These are phyloP conservation scores for Pseudonaja textilis DNA, from an alignment of 2,113 vertebrate genomes.

Conservation along the genomic window DNA sequence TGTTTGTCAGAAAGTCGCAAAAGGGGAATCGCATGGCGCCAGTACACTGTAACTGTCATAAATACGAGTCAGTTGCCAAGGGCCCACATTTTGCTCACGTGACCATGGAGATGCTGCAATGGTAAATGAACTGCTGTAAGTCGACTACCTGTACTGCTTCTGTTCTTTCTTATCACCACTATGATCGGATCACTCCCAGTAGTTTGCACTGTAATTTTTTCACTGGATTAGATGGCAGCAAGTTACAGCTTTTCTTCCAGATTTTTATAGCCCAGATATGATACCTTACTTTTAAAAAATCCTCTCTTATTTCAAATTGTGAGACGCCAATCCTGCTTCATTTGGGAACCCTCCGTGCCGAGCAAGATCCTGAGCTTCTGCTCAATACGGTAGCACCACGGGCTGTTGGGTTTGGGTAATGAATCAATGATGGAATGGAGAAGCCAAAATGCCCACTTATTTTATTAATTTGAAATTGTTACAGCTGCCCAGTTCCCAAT, in stretches of 20 bases:
- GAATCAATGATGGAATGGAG: neutral
- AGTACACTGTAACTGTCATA: neutral
- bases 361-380: neutral
- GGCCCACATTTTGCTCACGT: neutral
- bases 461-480: neutral
- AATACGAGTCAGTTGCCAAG: neutral
- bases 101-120: neutral
- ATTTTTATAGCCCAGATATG: neutral
- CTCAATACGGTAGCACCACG: neutral
- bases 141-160: neutral
- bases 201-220: neutral
- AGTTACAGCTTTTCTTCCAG: neutral
- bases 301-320: neutral
- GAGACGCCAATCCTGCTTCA: neutral
- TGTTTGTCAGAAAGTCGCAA: neutral
- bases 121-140: neutral
- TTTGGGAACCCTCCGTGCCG: neutral
- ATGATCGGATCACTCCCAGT: neutral
- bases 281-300: neutral
- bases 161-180: neutral
- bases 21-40: neutral
- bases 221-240: neutral
- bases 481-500: neutral
- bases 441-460: neutral
- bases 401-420: neutral